Base-by-base conservation (phyloP, 1,140 invertebrate species). In the Ladona fulva region DNA sequence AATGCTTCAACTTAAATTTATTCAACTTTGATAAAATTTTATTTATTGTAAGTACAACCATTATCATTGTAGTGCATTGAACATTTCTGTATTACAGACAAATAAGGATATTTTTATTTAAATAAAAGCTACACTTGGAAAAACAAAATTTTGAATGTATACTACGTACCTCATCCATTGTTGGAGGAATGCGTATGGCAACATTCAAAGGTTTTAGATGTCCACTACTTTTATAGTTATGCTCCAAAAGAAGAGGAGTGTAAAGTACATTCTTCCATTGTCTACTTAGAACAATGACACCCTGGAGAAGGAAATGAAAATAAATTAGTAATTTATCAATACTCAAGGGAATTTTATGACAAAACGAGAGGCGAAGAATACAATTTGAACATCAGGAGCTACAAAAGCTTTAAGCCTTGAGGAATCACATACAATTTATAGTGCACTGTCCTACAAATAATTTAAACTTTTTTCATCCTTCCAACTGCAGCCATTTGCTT, bases 181-280 rank as follows among this genome's bases (percentile, higher is more conserved):
- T 88, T 82, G 94, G 90, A 0, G 94, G 94, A 75, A 96, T 87
- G 16, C 94, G 92, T 85, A 96, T 96, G 24, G 94, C 94, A 14
- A 97, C 93, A 83, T 95, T 96, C 77, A 95, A 88, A 19, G 94
- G 92, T 81, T 95, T 93, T 52, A 93, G 87, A 24, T 81, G 79
- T 59, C 86, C 83, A 83, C 94, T 92, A 76, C 90, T 92, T 87
- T 95, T 96, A 82, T 94, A 93, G 83, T 94, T 95, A 83, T 96
- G 93, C 81, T 97, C 95, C 76, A 96, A 88, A 44, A 97, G 86
- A 75, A 97, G 87, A 0, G 97, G 97, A 80, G 97, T 97, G 83
- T 98, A 97, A 1, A 99, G 86, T 5, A 96, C 93, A 84, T 97
- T 97, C 85, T 98, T 98, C 97, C 97, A 99, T 83, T 98, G 96